phyloP scores from a whole-genome alignment of 2,888 invertebrate genomes.

The Mythimna lalbum region DNA sequence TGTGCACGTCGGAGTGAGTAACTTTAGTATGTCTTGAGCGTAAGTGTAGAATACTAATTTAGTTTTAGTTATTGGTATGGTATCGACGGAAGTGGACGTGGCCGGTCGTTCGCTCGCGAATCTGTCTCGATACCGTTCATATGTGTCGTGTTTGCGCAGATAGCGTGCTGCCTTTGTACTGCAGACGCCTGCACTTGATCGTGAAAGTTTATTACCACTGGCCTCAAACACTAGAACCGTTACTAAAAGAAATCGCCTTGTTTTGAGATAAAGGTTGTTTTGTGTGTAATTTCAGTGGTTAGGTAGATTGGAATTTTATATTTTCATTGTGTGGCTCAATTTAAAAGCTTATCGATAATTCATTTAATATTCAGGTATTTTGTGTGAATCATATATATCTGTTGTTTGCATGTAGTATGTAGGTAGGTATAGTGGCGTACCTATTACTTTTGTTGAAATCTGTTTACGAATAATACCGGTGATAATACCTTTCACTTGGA shows the following conservation, averaged over 20 bases:
- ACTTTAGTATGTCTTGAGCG: slow-evolving; percentile 54
- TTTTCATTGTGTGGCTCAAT: slow-evolving; percentile 59
- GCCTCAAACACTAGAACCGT: slow-evolving; percentile 86
- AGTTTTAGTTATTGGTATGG: slow-evolving; percentile 80
- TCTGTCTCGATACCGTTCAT: slow-evolving; percentile 71
- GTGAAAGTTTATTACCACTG: slow-evolving; percentile 88
- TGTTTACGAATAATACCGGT: slow-evolving; percentile 42
- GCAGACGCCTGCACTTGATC: slow-evolving; percentile 85
- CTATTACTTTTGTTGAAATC: slow-evolving; percentile 28
- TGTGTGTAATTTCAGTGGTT: slow-evolving; percentile 72
- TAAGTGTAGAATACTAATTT: slow-evolving; percentile 65
- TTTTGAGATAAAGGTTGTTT: slow-evolving; percentile 74
- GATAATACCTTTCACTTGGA: slow-evolving; percentile 50
- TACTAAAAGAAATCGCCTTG: slow-evolving; percentile 83
- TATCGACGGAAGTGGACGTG: slow-evolving; percentile 84
- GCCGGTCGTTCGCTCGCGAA: slow-evolving; percentile 68
- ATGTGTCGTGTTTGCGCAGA: slow-evolving; percentile 75
- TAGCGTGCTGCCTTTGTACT: slow-evolving; percentile 79
- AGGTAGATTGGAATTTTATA: slow-evolving; percentile 55
- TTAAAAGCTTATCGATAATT: slow-evolving; percentile 42
- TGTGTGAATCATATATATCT: slow-evolving; percentile 45
- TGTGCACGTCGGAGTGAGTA: slow-evolving; percentile 43
- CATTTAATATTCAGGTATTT: slow-evolving; percentile 34
- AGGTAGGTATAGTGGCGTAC: slow-evolving; percentile 26
- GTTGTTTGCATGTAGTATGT: slow-evolving; percentile 38